These are phyloP conservation scores for Tribolium castaneum DNA, from an alignment of 1,140 invertebrate species.

Conservation along the genomic window DNA sequence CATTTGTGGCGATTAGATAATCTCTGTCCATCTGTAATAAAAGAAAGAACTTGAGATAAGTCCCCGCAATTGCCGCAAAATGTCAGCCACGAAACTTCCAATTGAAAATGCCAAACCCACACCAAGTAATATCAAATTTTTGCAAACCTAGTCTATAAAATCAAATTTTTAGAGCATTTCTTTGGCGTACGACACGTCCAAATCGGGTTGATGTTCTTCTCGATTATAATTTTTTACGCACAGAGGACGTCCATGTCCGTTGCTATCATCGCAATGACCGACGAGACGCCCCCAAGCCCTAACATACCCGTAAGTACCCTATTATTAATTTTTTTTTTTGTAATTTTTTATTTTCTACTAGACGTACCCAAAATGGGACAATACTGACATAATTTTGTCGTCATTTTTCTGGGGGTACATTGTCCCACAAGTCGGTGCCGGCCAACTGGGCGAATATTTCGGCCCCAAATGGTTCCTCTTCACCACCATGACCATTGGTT, in stretches of 20 bases:
- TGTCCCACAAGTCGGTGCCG: conserved; percentile 72
- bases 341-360: background rate
- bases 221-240: background rate
- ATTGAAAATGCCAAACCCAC: background rate
- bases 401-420: conserved; percentile 76
- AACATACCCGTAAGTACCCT: conserved; percentile 11
- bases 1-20: background rate
- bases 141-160: background rate
- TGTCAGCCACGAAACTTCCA: background rate
- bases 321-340: background rate
- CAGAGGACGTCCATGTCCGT: background rate
- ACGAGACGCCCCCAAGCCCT: background rate
- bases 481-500: conserved; percentile 66
- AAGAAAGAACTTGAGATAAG: background rate
- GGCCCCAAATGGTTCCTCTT: conserved; percentile 74
- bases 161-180: conserved; percentile 4
- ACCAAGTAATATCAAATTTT: background rate
- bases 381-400: conserved; percentile 60
- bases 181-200: conserved; percentile 1
- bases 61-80: background rate
- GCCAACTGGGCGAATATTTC: conserved; percentile 72
- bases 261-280: conserved; percentile 27
- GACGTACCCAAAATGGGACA: conserved; percentile 22
- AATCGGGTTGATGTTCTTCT: background rate
- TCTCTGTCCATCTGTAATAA: background rate